Conservation (phyloP, 2,113 vertebrate genomes). For the Oryctolagus cuniculus region mOryCun1.1 NC_091450.1:19102001-19102500, state of each 20-base stretch:
- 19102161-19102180: not conserved
- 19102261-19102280: not conserved
- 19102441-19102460: slow-evolving; percentile 57
- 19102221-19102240: slow-evolving; percentile 78
- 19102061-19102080: not conserved
- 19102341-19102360: slow-evolving; percentile 29
- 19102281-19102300: slow-evolving; percentile 64
- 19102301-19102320: slow-evolving; percentile 76
- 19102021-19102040: not conserved
- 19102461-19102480: slow-evolving; percentile 34
- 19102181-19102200: not conserved
- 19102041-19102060: not conserved
- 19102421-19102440: slow-evolving; percentile 67
- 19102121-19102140: too few species aligned
- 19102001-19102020: not conserved
- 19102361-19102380: slow-evolving; percentile 41
- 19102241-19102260: slow-evolving; percentile 7
- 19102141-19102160: slow-evolving; percentile 55
- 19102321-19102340: slow-evolving; percentile 68
- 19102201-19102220: slow-evolving; percentile 51
- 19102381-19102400: slow-evolving; percentile 71
- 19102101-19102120: not conserved
- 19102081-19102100: not conserved
- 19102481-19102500: slow-evolving; percentile 74
- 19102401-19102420: slow-evolving; percentile 80